Conservation (phyloP, 2,797 vertebrate species). For the Peromyscus aztecus region DNA sequence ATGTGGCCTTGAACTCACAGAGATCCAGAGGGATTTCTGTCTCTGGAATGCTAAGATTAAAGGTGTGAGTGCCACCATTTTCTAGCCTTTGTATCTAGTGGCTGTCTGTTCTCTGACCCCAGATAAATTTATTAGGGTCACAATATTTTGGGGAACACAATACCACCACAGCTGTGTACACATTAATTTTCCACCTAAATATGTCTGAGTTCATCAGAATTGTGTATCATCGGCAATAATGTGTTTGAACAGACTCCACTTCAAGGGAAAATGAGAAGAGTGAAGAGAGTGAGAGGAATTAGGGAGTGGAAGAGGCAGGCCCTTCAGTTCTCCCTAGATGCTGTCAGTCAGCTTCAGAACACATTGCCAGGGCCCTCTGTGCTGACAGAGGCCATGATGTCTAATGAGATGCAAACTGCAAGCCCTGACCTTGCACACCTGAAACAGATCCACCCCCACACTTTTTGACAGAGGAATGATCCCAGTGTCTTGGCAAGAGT, state of each 20-base stretch:
- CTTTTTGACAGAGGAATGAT: constrained; percentile 45
- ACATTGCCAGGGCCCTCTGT: not conserved
- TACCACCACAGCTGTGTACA: too few species aligned
- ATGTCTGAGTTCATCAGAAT: not conserved
- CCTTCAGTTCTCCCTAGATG: not conserved
- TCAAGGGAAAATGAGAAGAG: not conserved
- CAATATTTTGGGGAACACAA: too few species aligned
- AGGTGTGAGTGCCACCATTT: too few species aligned
- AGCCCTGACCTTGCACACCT: not conserved
- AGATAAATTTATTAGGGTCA: too few species aligned
- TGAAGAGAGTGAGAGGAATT: not conserved
- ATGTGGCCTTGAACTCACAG: too few species aligned
- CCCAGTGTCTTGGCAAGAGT: not conserved
- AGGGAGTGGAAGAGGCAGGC: not conserved
- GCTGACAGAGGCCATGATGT: constrained; percentile 11
- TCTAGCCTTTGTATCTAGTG: too few species aligned
- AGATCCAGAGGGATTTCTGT: too few species aligned
- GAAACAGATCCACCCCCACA: not conserved
- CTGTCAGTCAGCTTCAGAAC: not conserved
- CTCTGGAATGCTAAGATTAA: too few species aligned
- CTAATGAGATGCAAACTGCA: constrained; percentile 11
- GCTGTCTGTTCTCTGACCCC: too few species aligned
- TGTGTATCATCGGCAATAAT: not conserved
- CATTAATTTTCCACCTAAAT: not conserved
- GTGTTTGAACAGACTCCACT: not conserved